Evolutionary conservation across 2,888 invertebrate genomes (phyloP).

Genomic region (Himalopsyche japonica): DNA sequence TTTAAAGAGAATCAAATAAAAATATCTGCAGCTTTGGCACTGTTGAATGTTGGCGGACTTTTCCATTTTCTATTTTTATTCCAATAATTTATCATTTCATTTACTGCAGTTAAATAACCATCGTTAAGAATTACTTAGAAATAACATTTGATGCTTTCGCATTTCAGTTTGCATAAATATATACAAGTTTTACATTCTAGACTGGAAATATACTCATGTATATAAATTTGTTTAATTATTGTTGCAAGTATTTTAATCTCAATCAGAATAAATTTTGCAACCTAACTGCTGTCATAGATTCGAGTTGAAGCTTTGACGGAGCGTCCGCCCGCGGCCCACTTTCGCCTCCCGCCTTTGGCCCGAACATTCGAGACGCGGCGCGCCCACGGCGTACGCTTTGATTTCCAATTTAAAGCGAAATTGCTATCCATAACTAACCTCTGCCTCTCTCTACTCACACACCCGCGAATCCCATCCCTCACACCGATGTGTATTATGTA

Average conservation of each 20-base stretch:
- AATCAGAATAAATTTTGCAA: constrained; percentile 1
- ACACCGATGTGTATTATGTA: not conserved
- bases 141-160: no score
- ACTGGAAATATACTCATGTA: no score
- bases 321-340: constrained; percentile 42
- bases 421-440: constrained; percentile 61
- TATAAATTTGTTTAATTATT: not conserved
- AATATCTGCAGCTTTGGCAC: no score
- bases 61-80: no score
- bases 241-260: not conserved
- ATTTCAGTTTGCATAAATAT: no score
- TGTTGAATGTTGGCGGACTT: no score
- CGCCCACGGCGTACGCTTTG: constrained; percentile 51
- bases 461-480: constrained; percentile 44
- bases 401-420: constrained; percentile 65
- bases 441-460: constrained; percentile 42
- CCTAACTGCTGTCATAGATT: not conserved
- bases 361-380: constrained; percentile 46
- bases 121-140: no score
- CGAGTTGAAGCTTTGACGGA: not conserved
- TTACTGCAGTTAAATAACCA: no score
- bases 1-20: no score
- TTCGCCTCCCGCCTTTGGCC: constrained; percentile 47
- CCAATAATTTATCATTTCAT: no score
- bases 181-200: no score